A percentile compares a stretch with the other conserved stretches of the same genome.
These are phyloP conservation scores for Neomonachus schauinslandi DNA, from an alignment of 2,113 vertebrate genomes.

Conservation along the genomic window DNA sequence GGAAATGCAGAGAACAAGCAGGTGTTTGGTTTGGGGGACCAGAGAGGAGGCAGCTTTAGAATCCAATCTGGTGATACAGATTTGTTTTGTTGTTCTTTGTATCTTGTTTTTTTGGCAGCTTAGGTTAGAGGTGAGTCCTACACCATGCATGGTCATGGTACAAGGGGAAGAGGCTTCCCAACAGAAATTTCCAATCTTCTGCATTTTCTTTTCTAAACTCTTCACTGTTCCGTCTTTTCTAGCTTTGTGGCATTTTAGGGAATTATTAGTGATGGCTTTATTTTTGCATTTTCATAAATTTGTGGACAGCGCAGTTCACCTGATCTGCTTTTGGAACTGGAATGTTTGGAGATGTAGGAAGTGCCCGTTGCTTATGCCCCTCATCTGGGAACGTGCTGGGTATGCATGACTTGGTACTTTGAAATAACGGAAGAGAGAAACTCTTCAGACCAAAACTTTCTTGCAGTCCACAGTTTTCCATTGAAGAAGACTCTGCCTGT, in stretches of 20 bases:
- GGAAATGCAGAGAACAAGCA: neutral
- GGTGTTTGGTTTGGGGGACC: neutral
- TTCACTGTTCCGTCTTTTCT: neutral
- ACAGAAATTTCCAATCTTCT: fast-evolving
- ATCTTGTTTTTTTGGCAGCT: neutral
- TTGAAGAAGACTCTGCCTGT: neutral
- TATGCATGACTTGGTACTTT: neutral
- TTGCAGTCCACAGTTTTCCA: neutral
- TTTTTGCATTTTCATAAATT: neutral
- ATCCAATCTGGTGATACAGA: neutral
- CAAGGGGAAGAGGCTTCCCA: neutral
- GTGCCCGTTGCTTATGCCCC: neutral
- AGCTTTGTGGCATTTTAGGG: neutral
- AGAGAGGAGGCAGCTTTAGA: neutral
- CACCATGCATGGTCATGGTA: fast-evolving
- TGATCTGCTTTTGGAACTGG: neutral
- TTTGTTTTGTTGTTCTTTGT: neutral
- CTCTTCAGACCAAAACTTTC: neutral
- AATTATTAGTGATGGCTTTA: neutral
- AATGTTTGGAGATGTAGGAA: neutral
- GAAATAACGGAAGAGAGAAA: neutral
- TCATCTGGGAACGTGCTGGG: neutral
- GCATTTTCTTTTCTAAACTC: neutral
- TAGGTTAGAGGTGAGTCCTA: neutral
- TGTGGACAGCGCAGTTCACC: neutral